These are phyloP conservation scores for Malthinus flaveolus DNA, from an alignment of 2,888 invertebrate genomes.

Conservation along the genomic window DNA sequence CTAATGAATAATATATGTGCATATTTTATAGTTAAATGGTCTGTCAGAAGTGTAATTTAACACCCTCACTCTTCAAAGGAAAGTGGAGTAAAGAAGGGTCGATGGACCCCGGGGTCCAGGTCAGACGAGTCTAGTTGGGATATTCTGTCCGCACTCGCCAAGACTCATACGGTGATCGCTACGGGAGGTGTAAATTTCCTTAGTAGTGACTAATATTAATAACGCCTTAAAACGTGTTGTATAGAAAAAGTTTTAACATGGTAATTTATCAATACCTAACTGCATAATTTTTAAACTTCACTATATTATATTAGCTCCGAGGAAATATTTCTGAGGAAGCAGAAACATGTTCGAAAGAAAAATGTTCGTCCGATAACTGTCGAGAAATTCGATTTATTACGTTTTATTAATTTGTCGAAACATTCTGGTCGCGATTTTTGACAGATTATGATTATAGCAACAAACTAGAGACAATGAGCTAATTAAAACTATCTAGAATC, in stretches of 20 bases:
- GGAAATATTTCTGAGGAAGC: no score
- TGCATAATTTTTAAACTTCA: no score
- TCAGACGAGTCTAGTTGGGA: conserved; percentile 9
- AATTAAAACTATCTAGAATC: no score
- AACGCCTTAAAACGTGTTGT: background rate
- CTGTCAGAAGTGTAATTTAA: conserved; percentile 27
- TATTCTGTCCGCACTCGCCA: conserved; percentile 27
- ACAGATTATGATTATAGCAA: no score
- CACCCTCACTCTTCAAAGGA: conserved; percentile 17
- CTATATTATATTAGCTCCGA: no score
- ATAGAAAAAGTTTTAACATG: background rate
- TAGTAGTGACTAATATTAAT: conserved; percentile 24
- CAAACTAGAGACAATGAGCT: no score
- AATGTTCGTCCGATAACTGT: no score
- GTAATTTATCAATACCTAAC: background rate
- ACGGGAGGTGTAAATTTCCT: conserved; percentile 26
- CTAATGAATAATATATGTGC: conserved; percentile 22
- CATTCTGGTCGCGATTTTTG: no score
- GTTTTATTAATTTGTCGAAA: no score
- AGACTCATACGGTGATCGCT: conserved; percentile 19
- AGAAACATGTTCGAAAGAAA: no score
- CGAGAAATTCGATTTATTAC: no score
- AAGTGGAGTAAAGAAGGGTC: conserved; percentile 16
- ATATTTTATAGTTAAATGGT: conserved; percentile 21
- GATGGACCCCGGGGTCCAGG: conserved; percentile 13